Evolutionary conservation across 2,797 vertebrate genomes (phyloP).

Genomic region (Macrochelys suwanniensis): DNA sequence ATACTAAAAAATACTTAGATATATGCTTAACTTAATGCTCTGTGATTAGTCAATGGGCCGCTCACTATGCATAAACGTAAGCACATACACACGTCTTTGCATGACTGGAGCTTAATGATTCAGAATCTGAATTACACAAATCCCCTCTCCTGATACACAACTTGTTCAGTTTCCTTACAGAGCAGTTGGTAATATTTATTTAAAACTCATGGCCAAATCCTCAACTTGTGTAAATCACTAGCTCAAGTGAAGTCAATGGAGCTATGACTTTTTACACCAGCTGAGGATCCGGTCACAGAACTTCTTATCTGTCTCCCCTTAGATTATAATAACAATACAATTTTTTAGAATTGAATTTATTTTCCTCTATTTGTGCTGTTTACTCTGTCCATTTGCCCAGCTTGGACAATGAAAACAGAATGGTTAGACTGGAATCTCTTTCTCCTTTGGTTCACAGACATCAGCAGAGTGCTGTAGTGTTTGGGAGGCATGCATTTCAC

Average conservation of each 20-base stretch:
- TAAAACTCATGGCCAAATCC: neutral
- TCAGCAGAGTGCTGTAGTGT: neutral
- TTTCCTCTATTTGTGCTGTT: neutral
- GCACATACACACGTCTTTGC: neutral
- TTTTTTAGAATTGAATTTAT: neutral
- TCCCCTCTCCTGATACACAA: neutral
- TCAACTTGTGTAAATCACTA: neutral
- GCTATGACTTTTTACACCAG: neutral
- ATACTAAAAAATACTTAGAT: neutral
- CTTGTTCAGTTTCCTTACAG: neutral
- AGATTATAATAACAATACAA: neutral
- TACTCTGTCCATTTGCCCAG: neutral
- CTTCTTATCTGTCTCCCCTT: neutral
- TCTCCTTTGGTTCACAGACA: neutral
- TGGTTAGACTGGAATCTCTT: neutral
- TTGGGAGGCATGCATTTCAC: neutral
- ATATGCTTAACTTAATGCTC: neutral
- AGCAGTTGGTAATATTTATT: neutral
- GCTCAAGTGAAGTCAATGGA: neutral
- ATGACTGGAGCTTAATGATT: neutral
- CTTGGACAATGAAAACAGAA: neutral
- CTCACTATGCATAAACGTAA: neutral
- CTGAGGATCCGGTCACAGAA: neutral
- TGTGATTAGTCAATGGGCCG: neutral
- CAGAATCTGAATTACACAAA: neutral